These are phyloP conservation scores for Lonchura striata DNA, from an alignment of 2,113 vertebrate species.

Conservation along the genomic window DNA sequence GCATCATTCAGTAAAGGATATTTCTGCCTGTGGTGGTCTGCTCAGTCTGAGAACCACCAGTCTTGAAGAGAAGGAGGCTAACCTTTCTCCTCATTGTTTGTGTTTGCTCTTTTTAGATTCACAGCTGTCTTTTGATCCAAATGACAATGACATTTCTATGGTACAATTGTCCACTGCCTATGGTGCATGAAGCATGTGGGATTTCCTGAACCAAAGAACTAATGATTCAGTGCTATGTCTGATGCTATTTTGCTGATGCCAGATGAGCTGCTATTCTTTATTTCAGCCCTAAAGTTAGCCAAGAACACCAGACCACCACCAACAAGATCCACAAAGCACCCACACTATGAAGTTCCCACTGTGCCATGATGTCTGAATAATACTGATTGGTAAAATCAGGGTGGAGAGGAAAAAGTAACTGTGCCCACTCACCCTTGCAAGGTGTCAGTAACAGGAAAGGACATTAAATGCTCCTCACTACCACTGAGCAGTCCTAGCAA, in stretches of 20 bases:
- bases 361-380: neutral
- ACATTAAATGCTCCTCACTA: neutral
- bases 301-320: neutral
- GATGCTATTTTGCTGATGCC: neutral
- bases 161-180: neutral
- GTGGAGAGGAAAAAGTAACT: neutral
- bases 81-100: neutral
- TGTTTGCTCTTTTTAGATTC: neutral
- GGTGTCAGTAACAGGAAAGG: neutral
- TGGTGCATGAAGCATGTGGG: neutral
- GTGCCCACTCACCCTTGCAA: neutral
- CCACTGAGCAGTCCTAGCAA: neutral
- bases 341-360: accelerated
- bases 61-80: neutral
- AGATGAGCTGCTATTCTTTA: neutral
- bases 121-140: neutral
- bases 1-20: neutral
- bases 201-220: neutral
- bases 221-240: neutral
- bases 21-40: neutral
- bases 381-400: neutral
- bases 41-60: neutral
- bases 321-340: neutral
- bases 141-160: neutral
- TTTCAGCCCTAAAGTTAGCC: neutral